A percentile compares a stretch with the other conserved stretches of the same genome.
phyloP scores from a whole-genome alignment of 2,113 vertebrate species.

The Peromyscus californicus region DNA sequence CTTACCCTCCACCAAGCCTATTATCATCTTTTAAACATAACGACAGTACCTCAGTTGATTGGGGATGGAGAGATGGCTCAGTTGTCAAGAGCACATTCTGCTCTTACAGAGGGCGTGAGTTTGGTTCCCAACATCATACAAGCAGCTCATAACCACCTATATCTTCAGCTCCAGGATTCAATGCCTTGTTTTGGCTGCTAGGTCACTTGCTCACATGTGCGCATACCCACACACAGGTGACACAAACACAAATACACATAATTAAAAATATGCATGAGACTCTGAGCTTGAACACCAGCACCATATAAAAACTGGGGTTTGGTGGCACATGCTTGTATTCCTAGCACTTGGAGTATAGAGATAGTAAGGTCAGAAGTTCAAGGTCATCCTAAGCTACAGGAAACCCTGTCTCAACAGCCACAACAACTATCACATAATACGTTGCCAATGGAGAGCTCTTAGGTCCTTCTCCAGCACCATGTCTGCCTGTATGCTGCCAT shows the following conservation, averaged over 20 bases:
- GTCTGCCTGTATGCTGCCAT: neutral
- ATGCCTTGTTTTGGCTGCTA: neutral
- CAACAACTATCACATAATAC: neutral
- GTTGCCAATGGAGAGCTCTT: neutral
- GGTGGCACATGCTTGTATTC: neutral
- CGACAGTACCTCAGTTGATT: neutral
- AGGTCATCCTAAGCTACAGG: neutral
- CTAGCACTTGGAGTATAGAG: neutral
- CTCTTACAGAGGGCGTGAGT: neutral
- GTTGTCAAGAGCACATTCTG: neutral
- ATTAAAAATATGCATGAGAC: neutral
- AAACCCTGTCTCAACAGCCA: neutral
- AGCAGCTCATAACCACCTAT: neutral
- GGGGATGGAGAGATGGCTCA: neutral
- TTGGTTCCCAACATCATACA: neutral
- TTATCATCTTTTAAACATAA: no score
- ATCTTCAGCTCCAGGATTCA: neutral
- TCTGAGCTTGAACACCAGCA: neutral
- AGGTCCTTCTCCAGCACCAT: neutral
- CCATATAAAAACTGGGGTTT: neutral
- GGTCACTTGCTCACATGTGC: neutral
- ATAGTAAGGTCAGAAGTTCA: neutral
- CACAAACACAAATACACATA: neutral
- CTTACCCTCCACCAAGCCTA: no score
- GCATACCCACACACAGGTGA: neutral